Conservation (phyloP, 2,113 vertebrate genomes). For the Dasyurus viverrinus region DNA sequence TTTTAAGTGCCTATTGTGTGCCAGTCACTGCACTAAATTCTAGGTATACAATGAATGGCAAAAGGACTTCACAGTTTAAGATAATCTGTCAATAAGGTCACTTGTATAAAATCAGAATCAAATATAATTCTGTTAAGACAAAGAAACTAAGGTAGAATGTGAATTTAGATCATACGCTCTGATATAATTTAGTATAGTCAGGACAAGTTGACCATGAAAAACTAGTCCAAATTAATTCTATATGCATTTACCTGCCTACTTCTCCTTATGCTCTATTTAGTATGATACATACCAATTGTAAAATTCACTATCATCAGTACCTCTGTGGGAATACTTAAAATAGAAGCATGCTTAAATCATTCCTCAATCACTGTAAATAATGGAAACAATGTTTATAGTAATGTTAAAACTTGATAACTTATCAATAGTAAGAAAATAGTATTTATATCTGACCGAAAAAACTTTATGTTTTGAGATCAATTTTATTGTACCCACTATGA, state of each 20-base stretch:
- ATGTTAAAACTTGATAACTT: background rate
- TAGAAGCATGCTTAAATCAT: background rate
- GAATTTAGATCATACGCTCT: background rate
- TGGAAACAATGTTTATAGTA: conserved; percentile 14
- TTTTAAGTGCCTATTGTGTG: background rate
- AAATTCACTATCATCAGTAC: background rate
- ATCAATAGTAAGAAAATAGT: conserved; percentile 8
- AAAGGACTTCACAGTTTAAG: background rate
- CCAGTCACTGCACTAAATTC: background rate
- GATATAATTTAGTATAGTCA: background rate
- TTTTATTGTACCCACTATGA: conserved; percentile 29
- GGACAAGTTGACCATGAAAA: conserved; percentile 5
- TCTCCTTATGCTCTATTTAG: background rate
- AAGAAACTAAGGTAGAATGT: conserved; percentile 21
- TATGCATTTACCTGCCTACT: background rate
- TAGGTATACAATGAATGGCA: background rate
- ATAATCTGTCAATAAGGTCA: background rate
- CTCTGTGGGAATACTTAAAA: background rate
- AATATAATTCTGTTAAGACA: background rate
- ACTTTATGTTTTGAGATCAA: conserved; percentile 38
- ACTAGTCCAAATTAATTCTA: background rate
- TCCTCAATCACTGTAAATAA: conserved; percentile 26
- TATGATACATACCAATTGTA: background rate
- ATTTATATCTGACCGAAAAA: conserved; percentile 9
- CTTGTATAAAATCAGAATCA: conserved; percentile 13